Percentiles rank a stretch among this genome's conserved stretches.
These are phyloP conservation scores for Metacarcinus magister DNA, from an alignment of 2,888 invertebrate species.

Conservation along the genomic window DNA sequence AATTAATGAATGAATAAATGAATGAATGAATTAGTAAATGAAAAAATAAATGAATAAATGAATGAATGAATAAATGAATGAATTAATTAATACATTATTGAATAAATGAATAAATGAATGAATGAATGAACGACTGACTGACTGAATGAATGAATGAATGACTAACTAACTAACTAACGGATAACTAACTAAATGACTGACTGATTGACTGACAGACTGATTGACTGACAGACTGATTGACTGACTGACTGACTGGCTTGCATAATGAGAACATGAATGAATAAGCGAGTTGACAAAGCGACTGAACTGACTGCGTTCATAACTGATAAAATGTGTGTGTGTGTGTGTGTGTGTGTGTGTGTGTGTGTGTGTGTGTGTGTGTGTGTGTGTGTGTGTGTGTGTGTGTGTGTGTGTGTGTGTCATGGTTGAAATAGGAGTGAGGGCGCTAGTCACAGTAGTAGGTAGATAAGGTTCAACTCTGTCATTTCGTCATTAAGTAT, in stretches of 20 bases:
- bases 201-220: too few species aligned
- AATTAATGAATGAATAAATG: background rate
- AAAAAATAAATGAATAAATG: background rate
- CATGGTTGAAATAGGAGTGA: background rate
- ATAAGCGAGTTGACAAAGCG: background rate
- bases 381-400: background rate
- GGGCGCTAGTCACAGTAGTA: too few species aligned
- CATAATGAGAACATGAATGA: background rate
- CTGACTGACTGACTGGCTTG: background rate
- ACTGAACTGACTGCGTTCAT: background rate
- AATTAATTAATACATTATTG: too few species aligned
- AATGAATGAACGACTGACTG: too few species aligned
- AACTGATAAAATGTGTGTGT: background rate
- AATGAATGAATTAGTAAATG: background rate
- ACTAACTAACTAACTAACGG: too few species aligned
- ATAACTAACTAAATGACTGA: too few species aligned
- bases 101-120: too few species aligned
- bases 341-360: conserved; percentile 15
- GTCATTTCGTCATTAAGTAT: too few species aligned
- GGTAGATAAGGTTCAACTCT: too few species aligned
- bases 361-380: conserved; percentile 26
- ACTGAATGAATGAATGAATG: too few species aligned
- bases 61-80: background rate
- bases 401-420: background rate
- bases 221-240: background rate